These are phyloP conservation scores for Coreoperca whiteheadi DNA, from an alignment of 2,113 vertebrate genomes.

Conservation along the genomic window DNA sequence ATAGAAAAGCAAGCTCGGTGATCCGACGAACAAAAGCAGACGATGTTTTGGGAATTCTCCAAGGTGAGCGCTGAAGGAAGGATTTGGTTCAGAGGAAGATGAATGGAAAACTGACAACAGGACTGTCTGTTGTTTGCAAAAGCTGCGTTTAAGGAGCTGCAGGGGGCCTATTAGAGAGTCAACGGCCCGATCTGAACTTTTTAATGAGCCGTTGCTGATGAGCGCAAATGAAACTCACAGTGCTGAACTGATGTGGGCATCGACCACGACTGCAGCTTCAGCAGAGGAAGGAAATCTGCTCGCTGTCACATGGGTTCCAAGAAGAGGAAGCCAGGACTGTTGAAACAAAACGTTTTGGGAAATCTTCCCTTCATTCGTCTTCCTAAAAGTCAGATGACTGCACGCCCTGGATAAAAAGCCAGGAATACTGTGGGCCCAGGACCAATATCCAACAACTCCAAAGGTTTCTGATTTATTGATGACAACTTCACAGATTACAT, in stretches of 20 bases:
- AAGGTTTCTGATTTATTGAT: too few species aligned
- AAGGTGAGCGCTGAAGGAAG: slow-evolving; percentile 50
- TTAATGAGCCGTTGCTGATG: slow-evolving; percentile 33
- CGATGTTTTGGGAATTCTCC: slow-evolving; percentile 62
- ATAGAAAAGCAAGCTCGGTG: slow-evolving; percentile 27
- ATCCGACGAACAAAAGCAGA: slow-evolving; percentile 58
- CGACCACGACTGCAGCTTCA: neutral
- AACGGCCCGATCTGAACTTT: slow-evolving; percentile 26
- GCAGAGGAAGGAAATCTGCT: neutral
- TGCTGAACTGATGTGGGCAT: neutral
- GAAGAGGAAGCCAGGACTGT: neutral
- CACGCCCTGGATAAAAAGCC: too few species aligned
- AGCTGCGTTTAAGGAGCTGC: slow-evolving; percentile 47
- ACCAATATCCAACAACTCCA: too few species aligned
- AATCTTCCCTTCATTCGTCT: too few species aligned
- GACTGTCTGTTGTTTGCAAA: slow-evolving; percentile 31
- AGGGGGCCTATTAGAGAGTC: slow-evolving; percentile 56
- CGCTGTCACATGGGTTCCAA: neutral
- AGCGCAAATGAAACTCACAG: neutral
- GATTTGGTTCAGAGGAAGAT: slow-evolving; percentile 52
- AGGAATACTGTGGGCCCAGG: too few species aligned
- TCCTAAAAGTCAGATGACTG: too few species aligned
- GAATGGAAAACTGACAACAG: slow-evolving; percentile 34
- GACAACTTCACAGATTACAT: too few species aligned
- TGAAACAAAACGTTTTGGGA: neutral